Evolutionary conservation across 2,888 invertebrate genomes (phyloP), one percentile per base, ranked within the genome.

Genomic region (Troides aeacus): DNA sequence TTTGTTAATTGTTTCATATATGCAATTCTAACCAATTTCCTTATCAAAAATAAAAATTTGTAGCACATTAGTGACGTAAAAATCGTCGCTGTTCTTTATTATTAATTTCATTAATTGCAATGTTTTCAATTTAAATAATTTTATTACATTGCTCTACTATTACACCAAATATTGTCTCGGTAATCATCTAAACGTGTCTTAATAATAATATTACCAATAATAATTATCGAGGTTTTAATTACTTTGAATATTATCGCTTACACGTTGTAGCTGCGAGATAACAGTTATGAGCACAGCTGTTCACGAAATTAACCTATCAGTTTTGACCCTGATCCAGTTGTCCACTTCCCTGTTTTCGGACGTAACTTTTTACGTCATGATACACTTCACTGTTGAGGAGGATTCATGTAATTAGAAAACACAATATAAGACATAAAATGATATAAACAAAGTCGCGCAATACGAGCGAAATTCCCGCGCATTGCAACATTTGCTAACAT

Each of bases 321-420:
- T 81, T 83, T 74, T 76, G 79, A 79, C 84, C 84, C 71, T 86
- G 85, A 85, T 85, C 86, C 71, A 84, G 77, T 79, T 84, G 74
- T 74, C 66, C 69, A 72, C 66, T 74, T 74, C 72, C 75, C 70
- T 71, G 66, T 71, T 64, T 71, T 39, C 39, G 46, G 62, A 50
- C 46, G 64, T 56, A 8, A 56, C 21, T 56, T 56, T 56, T 56
- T 56, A 21, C 46, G 21, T 21, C 7, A 56, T 56, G 8, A n/a
- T n/a, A 56, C 50, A 67, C 36, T 66, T 39, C 21, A 68, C 46
- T 62, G 62, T 68, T 23, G 21, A 24, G 58, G 62, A 39, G 56
- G 24, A 57, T 50, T 58, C 57, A 59, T 21, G 30, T 24, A 50
- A 46, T 50, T 56, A 56, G 21, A n/a, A 56, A 56, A 56, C 7